Evolutionary conservation across 2,888 invertebrate species (phyloP), one percentile per base, ranked within the genome.

Genomic region (Cosmia pyralina): DNA sequence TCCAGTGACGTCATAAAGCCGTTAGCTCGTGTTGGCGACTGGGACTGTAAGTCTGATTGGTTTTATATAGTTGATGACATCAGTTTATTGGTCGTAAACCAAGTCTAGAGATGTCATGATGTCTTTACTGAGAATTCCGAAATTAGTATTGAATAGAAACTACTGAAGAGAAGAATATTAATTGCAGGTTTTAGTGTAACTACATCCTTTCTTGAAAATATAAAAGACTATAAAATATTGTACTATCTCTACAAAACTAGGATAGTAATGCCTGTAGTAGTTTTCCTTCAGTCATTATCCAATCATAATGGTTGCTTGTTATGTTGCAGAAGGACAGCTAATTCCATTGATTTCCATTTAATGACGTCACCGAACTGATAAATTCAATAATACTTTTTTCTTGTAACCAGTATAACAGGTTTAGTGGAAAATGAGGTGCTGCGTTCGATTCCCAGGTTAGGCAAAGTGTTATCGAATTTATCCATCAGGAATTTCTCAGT

Each of bases 1-100:
- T 34, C 62, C 41, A 48, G 53, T 83, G 83, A 85, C 83, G 83
- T 83, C 83, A 83, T 57, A 64, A 41, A 34, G 58, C 78, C 69
- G 68, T 83, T 81, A 80, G 68, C 55, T 50, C 63, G 44, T 22
- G 22, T 41, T 66, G 65, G 58, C 60, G 59, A 69, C 64, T 64
- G 59, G 57, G 79, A 65, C 48, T n/a, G 57, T 59, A 68, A 68
- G 46, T 59, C 62, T 55, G 60, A 83, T 72, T 60, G 53, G 57
- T 74, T 79, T 79, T 75, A 76, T 75, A 63, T 75, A 80, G 69
- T 48, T 34, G 62, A 19, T 80, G 81, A 85, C 81, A 68, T 72
- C 72, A 80, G 58, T 65, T 64, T 60, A 74, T 83, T 85, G 73
- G 66, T 69, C 52, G 69, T 69, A 65, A 59, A 73, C 73, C 41